Base-by-base conservation (phyloP, 2,797 vertebrate species). In the Rhinichthys osculus region DNA sequence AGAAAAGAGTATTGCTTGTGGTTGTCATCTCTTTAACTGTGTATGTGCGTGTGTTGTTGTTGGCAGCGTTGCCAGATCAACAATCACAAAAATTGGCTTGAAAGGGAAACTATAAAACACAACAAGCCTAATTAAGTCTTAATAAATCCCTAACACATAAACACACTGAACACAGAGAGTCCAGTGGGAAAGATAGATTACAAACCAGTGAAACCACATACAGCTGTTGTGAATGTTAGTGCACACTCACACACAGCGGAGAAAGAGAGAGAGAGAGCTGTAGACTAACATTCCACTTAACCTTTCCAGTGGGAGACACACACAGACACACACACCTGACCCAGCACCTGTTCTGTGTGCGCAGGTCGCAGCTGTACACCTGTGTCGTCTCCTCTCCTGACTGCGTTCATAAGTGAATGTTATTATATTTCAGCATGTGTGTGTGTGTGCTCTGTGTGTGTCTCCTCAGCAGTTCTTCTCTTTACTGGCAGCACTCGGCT, bases 271-370 rank as follows among this genome's bases (percentile, higher is more conserved):
- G 40, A 50, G 67, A 54, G 10, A 35, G 40, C 40, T 72, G 6
- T 33, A 72, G 42, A 84, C 40, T 57, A 64, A 54, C 30, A 85
- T 33, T 84, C 54, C 72, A 82, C 74, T 78, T 80, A 81, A 52
- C 62, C 62, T 67, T 40, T 82, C 35, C 21, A 38, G 35, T 21
- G 16, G 35, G 54, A 78, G 50, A 11, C 10, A 11, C 42, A 44
- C 40, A 42, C 40, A 42, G 40, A 77, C 80, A 67, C 23, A 78
- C 79, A 82, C 74, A 70, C 52, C 80, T 33, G 44, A 81, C 71
- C 19, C 10, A 64, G 54, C 40, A 79, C 64, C 77, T 78, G 69
- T 66, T 82, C 11, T 70, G 70, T 52, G 35, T 71, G 78, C 33
- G 52, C 54, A 76, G n/a, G 78, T 76, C 44, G 4, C 59, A 76